These are phyloP conservation scores for Paedocypris micromegethes DNA, from an alignment of 2,797 vertebrate genomes.

Conservation along the genomic window DNA sequence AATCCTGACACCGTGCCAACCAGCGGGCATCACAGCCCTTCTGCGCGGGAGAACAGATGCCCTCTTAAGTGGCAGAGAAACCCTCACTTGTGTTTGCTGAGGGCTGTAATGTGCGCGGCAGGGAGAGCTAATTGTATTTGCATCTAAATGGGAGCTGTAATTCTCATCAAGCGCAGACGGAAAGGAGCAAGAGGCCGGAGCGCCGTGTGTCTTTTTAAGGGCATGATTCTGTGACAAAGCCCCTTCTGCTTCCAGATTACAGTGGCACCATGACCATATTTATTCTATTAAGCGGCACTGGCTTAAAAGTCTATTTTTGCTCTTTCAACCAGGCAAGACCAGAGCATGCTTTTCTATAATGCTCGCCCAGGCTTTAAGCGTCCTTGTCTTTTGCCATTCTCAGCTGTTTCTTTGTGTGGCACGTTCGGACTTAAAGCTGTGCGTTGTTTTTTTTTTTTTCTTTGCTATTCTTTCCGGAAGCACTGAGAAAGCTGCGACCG, in stretches of 20 bases:
- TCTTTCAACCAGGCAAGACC: constrained; percentile 13
- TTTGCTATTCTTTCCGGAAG: constrained; percentile 19
- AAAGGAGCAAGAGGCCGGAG: constrained; percentile 25
- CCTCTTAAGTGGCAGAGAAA: constrained; percentile 43
- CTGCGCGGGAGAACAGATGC: constrained; percentile 36
- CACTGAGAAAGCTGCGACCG: constrained; percentile 31
- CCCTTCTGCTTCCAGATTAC: constrained; percentile 16
- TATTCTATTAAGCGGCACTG: constrained; percentile 39
- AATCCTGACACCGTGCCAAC: constrained; percentile 32
- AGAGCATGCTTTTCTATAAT: constrained; percentile 3
- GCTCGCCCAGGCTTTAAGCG: constrained; percentile 2
- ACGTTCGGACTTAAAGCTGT: constrained; percentile 8
- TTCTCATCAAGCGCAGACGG: constrained; percentile 39
- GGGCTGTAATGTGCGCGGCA: constrained; percentile 43
- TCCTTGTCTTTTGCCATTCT: background rate
- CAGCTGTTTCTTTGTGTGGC: background rate
- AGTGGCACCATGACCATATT: constrained; percentile 39
- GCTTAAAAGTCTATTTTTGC: constrained; percentile 21
- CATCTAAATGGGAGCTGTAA: constrained; percentile 47
- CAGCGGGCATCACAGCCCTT: constrained; percentile 3
- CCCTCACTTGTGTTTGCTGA: constrained; percentile 43
- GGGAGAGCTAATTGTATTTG: constrained; percentile 51
- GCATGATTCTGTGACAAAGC: constrained; percentile 26
- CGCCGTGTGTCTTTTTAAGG: constrained; percentile 29
- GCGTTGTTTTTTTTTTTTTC: constrained; percentile 11